Evolutionary conservation across 2,888 invertebrate species (phyloP).

Genomic region (Mystacides longicornis): DNA sequence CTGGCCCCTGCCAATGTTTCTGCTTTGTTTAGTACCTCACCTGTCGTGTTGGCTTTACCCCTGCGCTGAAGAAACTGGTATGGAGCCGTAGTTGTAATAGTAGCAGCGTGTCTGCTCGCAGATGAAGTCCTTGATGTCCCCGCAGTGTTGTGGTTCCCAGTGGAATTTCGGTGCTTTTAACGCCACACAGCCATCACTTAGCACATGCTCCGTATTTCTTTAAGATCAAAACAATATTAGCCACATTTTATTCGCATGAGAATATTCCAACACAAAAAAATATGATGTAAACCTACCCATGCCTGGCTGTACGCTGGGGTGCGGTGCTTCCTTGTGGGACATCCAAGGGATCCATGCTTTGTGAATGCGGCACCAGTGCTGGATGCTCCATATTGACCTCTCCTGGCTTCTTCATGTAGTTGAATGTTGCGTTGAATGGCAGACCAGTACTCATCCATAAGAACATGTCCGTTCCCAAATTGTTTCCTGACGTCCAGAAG

Average conservation of each 20-base stretch:
- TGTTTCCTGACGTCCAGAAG: constrained; percentile 86
- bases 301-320: constrained; percentile 70
- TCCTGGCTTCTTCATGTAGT: constrained; percentile 57
- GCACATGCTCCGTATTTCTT: constrained; percentile 47
- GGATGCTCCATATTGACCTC: constrained; percentile 44
- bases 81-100: constrained; percentile 86
- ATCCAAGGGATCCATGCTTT: constrained; percentile 55
- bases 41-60: constrained; percentile 65
- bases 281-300: constrained; percentile 45
- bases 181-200: constrained; percentile 66
- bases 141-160: constrained; percentile 80
- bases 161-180: constrained; percentile 69
- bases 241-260: neutral
- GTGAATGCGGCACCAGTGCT: constrained; percentile 34
- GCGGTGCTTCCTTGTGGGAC: constrained; percentile 67
- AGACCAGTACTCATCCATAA: constrained; percentile 86
- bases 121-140: constrained; percentile 77
- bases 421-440: constrained; percentile 83
- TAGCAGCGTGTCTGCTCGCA: constrained; percentile 87
- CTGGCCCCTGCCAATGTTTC: constrained; percentile 44
- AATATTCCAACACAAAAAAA: neutral
- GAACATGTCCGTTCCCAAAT: constrained; percentile 79
- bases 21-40: constrained; percentile 57
- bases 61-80: constrained; percentile 84
- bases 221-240: constrained; percentile 1